Conservation (phyloP, 1,140 invertebrate species). For the Dendrolimus kikuchii region DNA sequence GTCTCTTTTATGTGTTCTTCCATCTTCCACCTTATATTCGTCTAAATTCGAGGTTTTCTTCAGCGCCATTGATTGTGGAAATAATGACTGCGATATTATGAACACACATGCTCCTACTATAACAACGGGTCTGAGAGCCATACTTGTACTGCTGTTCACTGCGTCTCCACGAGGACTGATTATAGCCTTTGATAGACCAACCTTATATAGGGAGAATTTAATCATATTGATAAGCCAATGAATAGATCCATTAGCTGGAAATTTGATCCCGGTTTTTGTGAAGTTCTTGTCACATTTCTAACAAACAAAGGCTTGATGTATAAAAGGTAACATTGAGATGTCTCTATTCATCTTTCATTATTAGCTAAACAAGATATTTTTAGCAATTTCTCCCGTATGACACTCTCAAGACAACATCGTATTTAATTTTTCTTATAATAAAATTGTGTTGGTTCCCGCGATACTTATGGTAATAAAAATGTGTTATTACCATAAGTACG, state of each 20-base stretch:
- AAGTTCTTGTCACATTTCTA: too few relatives aligned
- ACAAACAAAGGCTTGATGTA: background rate
- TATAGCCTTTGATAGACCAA: slow-evolving; percentile 10
- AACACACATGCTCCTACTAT: slow-evolving; percentile 28
- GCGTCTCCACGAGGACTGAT: slow-evolving; percentile 11
- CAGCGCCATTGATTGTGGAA: slow-evolving; percentile 31
- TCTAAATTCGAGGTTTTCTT: slow-evolving; percentile 38
- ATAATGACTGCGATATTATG: slow-evolving; percentile 28
- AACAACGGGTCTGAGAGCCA: slow-evolving; percentile 23
- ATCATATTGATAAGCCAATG: slow-evolving; percentile 40
- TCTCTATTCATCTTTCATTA: too few relatives aligned
- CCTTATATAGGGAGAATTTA: slow-evolving; percentile 29
- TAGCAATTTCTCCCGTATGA: too few relatives aligned
- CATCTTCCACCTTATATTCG: slow-evolving; percentile 43
- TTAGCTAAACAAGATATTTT: too few relatives aligned
- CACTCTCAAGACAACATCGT: too few relatives aligned
- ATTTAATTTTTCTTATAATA: too few relatives aligned
- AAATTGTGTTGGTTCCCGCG: too few relatives aligned
- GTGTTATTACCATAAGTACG: too few relatives aligned
- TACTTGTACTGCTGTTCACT: too few relatives aligned
- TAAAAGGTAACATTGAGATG: too few relatives aligned
- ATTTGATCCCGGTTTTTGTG: too few relatives aligned
- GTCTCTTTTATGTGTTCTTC: slow-evolving; percentile 40
- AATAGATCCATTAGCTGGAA: slow-evolving; percentile 40
- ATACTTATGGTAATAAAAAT: too few relatives aligned